These are phyloP conservation scores for Chloroclysta siterata DNA, from an alignment of 2,888 invertebrate genomes.

Conservation along the genomic window DNA sequence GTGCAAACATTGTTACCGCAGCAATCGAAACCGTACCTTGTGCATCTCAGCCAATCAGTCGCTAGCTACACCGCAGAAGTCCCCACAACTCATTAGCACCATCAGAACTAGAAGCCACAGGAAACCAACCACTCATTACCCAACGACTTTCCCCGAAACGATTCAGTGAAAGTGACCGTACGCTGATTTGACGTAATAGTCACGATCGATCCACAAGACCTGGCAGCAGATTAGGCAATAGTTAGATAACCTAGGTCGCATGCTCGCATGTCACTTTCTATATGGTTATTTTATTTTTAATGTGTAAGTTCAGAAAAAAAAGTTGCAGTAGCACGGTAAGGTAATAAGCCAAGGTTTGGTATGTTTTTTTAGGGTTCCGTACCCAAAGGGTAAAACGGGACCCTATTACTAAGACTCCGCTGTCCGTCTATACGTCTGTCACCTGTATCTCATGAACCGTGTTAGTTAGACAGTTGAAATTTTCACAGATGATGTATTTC, in stretches of 20 bases:
- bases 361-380: no score
- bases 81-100: not conserved
- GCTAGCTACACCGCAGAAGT: not conserved
- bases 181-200: slow-evolving; percentile 28
- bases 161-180: slow-evolving; percentile 39
- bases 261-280: slow-evolving; percentile 29
- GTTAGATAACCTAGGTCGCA: slow-evolving; percentile 29
- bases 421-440: no score
- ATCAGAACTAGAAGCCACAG: slow-evolving; percentile 10
- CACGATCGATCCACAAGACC: slow-evolving; percentile 29
- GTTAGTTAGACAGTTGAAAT: no score
- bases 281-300: slow-evolving; percentile 24
- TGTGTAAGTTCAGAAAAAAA: slow-evolving; percentile 5
- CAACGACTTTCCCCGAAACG: slow-evolving; percentile 40
- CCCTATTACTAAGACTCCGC: no score
- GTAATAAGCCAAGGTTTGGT: no score
- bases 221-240: slow-evolving; percentile 26
- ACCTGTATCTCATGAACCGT: no score
- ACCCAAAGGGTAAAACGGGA: no score
- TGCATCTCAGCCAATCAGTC: not conserved
- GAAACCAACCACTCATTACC: slow-evolving; percentile 22
- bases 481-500: no score
- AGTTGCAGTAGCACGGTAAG: not conserved
- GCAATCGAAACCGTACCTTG: no score
- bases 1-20: not conserved